Evolutionary conservation across 1,140 invertebrate genomes (phyloP), one percentile per base, ranked within the genome.

Genomic region (Hyles euphorbiae): DNA sequence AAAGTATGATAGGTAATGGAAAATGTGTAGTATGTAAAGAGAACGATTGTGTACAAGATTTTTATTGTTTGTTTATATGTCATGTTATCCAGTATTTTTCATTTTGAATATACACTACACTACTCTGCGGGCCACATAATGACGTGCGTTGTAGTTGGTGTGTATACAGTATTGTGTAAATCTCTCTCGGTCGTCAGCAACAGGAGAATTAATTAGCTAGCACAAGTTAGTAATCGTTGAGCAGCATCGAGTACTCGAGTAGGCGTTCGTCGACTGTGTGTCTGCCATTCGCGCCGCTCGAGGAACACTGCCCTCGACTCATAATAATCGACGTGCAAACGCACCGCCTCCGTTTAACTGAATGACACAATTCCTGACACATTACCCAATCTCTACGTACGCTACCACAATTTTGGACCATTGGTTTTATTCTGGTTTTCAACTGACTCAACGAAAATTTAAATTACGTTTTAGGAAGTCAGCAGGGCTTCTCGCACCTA

Each of bases 331-430:
- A 65, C 67, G 71, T 81, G 76, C 70, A 80, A 76, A 81, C 76
- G 74, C 53, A 75, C 76, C 78, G 78, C 81, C 81, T 80, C 79
- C 76, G 66, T 82, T 61, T 71, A 72, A 72, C 75, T 78, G 72
- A 77, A 79, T 84, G 84, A 84, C 83, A 84, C 81, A 87, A 86
- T 83, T 87, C 79, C 81, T 76, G 69, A 78, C 76, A 82, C 73
- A 83, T 84, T 83, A 83, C 72, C 80, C 77, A 87, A 76, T 80
- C 68, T 75, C 67, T 58, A 66, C 75, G 70, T 78, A 81, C 64
- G 61, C 62, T 79, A 77, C 67, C 64, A 68, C 66, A 64, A 78
- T 74, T 78, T 76, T 59, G 68, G 63, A 60, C 65, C 53, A 52
- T 56, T 58, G 58, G n/a, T 11, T 48, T 48, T 22, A 5, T 22